Percentiles rank a stretch among this genome's conserved stretches.
phyloP scores from a whole-genome alignment of 2,797 vertebrate species.

The Lacerta viridis region DNA sequence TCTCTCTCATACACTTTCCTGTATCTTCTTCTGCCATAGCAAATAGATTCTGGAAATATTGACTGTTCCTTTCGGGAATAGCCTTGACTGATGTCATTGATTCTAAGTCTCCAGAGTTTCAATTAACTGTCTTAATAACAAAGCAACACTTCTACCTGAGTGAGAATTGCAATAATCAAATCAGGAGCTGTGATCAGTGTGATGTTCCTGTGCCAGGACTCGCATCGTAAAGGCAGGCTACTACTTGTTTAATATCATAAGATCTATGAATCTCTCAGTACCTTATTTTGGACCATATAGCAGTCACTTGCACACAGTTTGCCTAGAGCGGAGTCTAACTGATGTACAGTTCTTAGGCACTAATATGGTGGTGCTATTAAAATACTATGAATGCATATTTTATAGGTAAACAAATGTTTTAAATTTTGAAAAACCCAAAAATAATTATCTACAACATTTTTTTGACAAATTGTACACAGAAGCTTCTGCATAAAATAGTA shows the following conservation, averaged over 20 bases:
- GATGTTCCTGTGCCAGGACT: background rate
- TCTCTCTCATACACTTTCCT: background rate
- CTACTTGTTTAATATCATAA: slow-evolving; percentile 27
- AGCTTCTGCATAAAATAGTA: background rate
- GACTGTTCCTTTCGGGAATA: background rate
- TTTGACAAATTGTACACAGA: background rate
- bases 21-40: background rate
- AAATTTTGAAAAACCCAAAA: background rate
- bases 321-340: background rate
- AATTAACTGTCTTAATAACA: slow-evolving; percentile 19
- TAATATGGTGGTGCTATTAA: background rate
- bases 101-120: slow-evolving; percentile 11
- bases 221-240: slow-evolving; percentile 10
- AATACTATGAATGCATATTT: background rate
- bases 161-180: slow-evolving; percentile 43
- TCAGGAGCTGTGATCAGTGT: background rate
- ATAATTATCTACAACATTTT: background rate
- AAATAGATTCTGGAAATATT: slow-evolving; percentile 9
- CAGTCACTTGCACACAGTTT: background rate
- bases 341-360: background rate
- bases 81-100: slow-evolving; percentile 7
- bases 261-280: background rate
- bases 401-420: background rate
- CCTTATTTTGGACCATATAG: background rate
- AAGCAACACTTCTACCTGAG: slow-evolving; percentile 31